Percentiles rank a stretch among this genome's conserved stretches.
phyloP scores from a whole-genome alignment of 2,888 invertebrate genomes.

The Tipula lateralis region DNA sequence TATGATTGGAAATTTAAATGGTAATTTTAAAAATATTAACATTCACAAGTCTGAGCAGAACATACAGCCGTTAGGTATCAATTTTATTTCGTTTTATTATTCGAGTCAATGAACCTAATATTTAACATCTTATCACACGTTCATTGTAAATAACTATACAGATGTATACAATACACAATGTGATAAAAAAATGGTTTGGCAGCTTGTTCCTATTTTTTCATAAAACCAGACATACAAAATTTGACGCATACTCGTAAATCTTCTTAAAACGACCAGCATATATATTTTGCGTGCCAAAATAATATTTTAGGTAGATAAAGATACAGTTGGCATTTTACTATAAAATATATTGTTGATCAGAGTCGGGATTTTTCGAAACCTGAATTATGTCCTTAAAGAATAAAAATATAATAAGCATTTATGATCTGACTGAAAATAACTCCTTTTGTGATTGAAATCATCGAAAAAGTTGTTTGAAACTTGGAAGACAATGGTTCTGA shows the following conservation, averaged over 20 bases:
- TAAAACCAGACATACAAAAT: neutral
- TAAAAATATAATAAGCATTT: too few species aligned
- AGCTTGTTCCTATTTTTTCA: neutral
- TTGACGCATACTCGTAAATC: neutral
- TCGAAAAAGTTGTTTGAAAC: too few species aligned
- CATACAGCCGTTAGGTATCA: too few species aligned
- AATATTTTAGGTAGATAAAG: neutral
- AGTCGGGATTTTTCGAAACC: too few species aligned
- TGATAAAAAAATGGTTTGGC: neutral
- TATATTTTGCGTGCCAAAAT: neutral
- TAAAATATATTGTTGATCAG: too few species aligned
- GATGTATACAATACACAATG: neutral
- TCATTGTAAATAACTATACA: too few species aligned
- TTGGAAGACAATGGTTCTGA: too few species aligned
- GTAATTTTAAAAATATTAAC: too few species aligned
- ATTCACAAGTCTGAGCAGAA: too few species aligned
- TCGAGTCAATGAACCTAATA: neutral
- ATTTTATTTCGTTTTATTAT: neutral
- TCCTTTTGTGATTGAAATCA: too few species aligned
- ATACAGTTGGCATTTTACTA: neutral
- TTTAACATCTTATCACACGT: neutral
- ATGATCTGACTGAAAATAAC: neutral
- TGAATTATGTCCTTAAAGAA: too few species aligned
- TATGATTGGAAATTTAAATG: too few species aligned
- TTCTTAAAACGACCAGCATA: neutral